Evolutionary conservation across 1,140 invertebrate genomes (phyloP).

Genomic region (Hyles vespertilio): DNA sequence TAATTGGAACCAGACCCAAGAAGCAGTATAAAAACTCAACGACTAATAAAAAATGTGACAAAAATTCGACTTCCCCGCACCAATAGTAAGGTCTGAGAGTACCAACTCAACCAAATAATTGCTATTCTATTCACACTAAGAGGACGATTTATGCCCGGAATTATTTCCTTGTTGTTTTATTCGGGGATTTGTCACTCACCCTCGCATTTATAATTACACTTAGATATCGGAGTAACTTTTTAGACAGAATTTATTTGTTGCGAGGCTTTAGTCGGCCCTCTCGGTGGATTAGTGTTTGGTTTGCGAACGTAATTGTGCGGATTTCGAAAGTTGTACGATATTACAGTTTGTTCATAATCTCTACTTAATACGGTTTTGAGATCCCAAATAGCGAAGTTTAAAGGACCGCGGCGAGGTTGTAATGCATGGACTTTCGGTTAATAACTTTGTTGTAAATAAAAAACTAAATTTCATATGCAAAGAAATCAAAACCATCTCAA

Average conservation of each 20-base stretch:
- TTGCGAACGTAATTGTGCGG: constrained; percentile 46
- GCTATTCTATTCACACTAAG: constrained; percentile 75
- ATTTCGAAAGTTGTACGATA: constrained; percentile 32
- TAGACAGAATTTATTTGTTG: constrained; percentile 62
- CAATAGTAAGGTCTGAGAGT: constrained; percentile 28
- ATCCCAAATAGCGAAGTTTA: constrained; percentile 4
- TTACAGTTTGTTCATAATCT: constrained; percentile 26
- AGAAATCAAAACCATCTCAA: no score
- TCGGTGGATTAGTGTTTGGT: constrained; percentile 40
- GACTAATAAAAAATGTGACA: constrained; percentile 2
- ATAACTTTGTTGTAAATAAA: not conserved
- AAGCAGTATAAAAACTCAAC: no score
- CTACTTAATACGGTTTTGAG: constrained; percentile 19
- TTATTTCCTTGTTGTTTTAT: constrained; percentile 77
- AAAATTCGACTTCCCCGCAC: constrained; percentile 11
- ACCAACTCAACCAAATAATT: constrained; percentile 73
- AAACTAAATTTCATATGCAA: no score
- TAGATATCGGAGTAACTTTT: constrained; percentile 68
- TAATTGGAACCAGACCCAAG: no score
- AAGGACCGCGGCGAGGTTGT: not conserved
- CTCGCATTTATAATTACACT: constrained; percentile 66
- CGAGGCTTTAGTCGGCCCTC: constrained; percentile 31
- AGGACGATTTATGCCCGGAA: constrained; percentile 70
- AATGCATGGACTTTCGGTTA: not conserved
- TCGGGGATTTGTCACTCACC: constrained; percentile 71